Base-by-base conservation (phyloP, 2,113 vertebrate species). In the Ophthalmolycus amberensis region DNA sequence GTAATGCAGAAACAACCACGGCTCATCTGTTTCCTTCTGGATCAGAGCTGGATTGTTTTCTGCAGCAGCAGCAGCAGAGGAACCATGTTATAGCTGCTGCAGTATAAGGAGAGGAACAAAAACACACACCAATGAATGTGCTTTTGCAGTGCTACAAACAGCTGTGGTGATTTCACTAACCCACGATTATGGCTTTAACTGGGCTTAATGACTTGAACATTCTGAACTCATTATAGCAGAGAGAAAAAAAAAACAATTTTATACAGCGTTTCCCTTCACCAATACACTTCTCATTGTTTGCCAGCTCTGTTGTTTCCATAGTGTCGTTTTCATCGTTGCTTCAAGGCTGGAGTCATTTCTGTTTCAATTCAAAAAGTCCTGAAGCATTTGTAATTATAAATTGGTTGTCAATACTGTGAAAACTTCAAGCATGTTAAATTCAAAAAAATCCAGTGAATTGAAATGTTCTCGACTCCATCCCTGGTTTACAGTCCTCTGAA, bases 171-270 rank as follows among this genome's bases (percentile, higher is more conserved):
- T 81, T 85, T 83, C 60, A 83, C 80, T 56, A 58, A 87, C 86
- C 89, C 88, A 32, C 60, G 83, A 90, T 89, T 85, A 80, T 92
- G 92, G 88, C 91, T 91, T 91, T 86, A 92, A 91, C 83, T 68
- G 85, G 77, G 59, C 69, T 90, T 76, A 83, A 93, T 85, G 79
- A 88, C 88, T 92, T 85, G 88, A 89, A 90, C 89, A 84, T 92
- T 91, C 90, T 86, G 52, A 83, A 88, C 86, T 90, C 80, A 69
- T 77, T 85, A 83, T 44, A 88, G 81, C 89, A 92, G 84, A 91
- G 70, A 82, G 80, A 29, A 3, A 76, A 20, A 7, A 20, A 20
- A 69, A 76, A 71, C 75, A 3, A 58, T 81, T 88, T 87, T 88
- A 86, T 89, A 90, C 90, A 91, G 56, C 80, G 77, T 91, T 91